Evolutionary conservation across 2,113 vertebrate species (phyloP).

Genomic region (Neofelis nebulosa): DNA sequence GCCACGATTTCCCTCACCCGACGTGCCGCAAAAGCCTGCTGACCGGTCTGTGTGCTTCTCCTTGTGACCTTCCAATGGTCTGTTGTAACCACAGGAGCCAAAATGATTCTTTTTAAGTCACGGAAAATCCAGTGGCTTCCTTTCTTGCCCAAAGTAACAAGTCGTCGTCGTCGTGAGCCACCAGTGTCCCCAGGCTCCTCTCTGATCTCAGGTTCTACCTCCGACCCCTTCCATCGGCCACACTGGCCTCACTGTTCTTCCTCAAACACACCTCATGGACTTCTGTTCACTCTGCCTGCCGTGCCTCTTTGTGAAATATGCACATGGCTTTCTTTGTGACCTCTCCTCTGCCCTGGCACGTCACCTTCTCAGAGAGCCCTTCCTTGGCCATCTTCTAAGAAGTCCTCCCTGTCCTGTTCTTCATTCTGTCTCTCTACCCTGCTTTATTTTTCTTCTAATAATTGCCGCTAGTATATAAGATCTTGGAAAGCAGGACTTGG

Average conservation of each 20-base stretch:
- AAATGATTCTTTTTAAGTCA: neutral
- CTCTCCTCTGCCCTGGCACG: neutral
- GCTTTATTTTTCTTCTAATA: neutral
- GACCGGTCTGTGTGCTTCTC: neutral
- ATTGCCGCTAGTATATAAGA: neutral
- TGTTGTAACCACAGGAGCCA: neutral
- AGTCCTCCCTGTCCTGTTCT: neutral
- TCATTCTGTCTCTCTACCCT: neutral
- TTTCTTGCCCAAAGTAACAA: neutral
- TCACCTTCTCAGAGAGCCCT: neutral
- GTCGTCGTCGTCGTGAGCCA: neutral
- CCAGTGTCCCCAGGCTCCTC: neutral
- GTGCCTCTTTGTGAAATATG: neutral
- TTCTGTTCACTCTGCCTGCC: neutral
- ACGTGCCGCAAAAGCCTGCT: neutral
- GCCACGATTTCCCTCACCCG: neutral
- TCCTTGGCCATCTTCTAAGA: neutral
- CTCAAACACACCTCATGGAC: neutral
- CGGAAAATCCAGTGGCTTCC: neutral
- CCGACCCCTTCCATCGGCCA: fast-evolving
- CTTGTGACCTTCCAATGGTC: neutral
- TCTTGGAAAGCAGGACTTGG: neutral
- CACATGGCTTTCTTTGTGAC: neutral
- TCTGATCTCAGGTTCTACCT: neutral
- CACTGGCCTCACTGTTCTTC: neutral